phyloP scores from a whole-genome alignment of 2,797 vertebrate species.

The Sebastes umbrosus region DNA sequence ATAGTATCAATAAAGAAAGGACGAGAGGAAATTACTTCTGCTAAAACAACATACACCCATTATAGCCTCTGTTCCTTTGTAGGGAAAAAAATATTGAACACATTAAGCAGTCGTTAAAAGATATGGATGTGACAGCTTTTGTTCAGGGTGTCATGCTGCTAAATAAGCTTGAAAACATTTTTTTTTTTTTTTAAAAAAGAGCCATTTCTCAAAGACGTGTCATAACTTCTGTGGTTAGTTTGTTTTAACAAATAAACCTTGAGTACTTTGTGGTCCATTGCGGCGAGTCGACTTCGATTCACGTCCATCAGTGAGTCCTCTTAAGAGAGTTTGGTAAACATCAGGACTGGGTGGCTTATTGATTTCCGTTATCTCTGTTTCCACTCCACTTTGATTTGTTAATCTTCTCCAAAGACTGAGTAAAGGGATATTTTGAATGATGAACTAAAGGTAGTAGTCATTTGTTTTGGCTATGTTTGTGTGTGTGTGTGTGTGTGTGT shows the following conservation, averaged over 20 bases:
- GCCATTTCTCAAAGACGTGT: neutral
- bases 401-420: slow-evolving; percentile 56
- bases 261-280: slow-evolving; percentile 29
- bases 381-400: slow-evolving; percentile 67
- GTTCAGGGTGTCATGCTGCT: neutral
- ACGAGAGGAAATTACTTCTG: slow-evolving; percentile 5
- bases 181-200: neutral
- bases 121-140: neutral
- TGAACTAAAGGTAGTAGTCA: slow-evolving; percentile 20
- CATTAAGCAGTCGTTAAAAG: neutral
- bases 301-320: slow-evolving; percentile 61
- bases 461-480: slow-evolving; percentile 28
- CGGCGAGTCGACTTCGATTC: slow-evolving; percentile 57
- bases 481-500: neutral
- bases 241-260: slow-evolving; percentile 43
- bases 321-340: slow-evolving; percentile 73
- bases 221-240: slow-evolving; percentile 1
- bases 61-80: neutral
- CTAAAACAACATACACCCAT: neutral
- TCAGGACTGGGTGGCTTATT: slow-evolving; percentile 65
- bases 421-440: slow-evolving; percentile 43
- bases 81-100: neutral
- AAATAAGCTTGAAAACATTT: neutral
- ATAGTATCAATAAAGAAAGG: neutral
- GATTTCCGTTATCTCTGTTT: slow-evolving; percentile 68